Conservation (phyloP, 2,113 vertebrate genomes). For the Pteropus alecto region DNA sequence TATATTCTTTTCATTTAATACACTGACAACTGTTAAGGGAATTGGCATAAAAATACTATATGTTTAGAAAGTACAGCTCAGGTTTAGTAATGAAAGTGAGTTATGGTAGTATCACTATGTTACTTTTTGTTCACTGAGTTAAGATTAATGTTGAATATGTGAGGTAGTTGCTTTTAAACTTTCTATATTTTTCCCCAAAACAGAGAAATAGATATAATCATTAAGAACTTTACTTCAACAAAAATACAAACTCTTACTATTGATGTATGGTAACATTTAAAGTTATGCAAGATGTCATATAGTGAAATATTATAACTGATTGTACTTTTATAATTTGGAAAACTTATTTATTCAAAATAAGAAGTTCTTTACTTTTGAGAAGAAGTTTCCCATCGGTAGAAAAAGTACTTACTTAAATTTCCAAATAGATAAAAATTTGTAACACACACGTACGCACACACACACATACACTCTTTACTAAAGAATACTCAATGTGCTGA, state of each 20-base stretch:
- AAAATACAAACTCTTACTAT: neutral
- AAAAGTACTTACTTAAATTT: neutral
- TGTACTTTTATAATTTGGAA: neutral
- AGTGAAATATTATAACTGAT: neutral
- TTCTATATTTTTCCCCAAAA: neutral
- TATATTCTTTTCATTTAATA: neutral
- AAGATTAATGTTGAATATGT: neutral
- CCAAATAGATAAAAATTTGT: neutral
- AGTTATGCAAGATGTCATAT: neutral
- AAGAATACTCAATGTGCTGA: neutral
- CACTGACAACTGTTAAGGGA: neutral
- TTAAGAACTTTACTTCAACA: neutral
- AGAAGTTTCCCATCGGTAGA: neutral
- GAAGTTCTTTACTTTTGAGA: neutral
- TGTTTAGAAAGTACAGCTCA: neutral
- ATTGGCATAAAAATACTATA: neutral
- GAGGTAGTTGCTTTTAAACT: neutral
- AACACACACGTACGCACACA: rapidly evolving
- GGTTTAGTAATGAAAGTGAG: neutral
- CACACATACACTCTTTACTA: neutral
- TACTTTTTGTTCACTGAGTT: neutral
- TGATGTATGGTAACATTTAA: neutral
- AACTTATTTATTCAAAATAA: neutral
- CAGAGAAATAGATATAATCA: neutral
- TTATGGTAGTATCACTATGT: neutral